These are phyloP conservation scores for Aulostomus chinensis DNA, from an alignment of 2,797 vertebrate genomes.

Conservation along the genomic window DNA sequence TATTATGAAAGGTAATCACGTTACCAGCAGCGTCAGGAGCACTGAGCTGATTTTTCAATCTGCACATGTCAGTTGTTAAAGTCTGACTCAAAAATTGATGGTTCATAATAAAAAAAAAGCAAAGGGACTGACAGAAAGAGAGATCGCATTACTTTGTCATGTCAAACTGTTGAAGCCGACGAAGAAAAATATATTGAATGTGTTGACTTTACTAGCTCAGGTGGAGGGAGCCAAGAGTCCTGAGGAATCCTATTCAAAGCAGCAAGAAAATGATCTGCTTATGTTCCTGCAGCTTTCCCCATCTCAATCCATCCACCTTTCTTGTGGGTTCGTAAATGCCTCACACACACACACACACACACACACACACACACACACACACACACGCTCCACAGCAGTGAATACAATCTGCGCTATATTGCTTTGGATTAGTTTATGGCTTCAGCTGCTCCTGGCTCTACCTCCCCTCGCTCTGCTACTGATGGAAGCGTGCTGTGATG, in stretches of 20 bases:
- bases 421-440: conserved; percentile 56
- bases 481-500: conserved; percentile 37
- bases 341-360: conserved; percentile 7
- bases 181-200: conserved; percentile 63
- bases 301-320: conserved; percentile 17
- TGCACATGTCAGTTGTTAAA: conserved; percentile 9
- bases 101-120: conserved; percentile 12
- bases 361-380: conserved; percentile 11
- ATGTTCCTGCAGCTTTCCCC: conserved; percentile 40
- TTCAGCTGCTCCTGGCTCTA: conserved; percentile 41
- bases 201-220: conserved; percentile 68
- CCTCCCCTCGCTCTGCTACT: conserved; percentile 28
- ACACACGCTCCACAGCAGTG: conserved; percentile 9
- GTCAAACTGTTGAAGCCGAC: conserved; percentile 52
- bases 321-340: conserved; percentile 26
- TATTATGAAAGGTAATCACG: too few species aligned
- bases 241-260: conserved; percentile 55
- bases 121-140: conserved; percentile 16
- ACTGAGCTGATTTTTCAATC: conserved; percentile 18
- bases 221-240: conserved; percentile 58
- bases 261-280: conserved; percentile 53
- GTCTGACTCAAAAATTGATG: too few species aligned
- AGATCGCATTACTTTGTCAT: conserved; percentile 20
- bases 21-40: too few species aligned
- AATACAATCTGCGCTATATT: conserved; percentile 54